Evolutionary conservation across 2,797 vertebrate genomes (phyloP).

Genomic region (Agapornis canus): DNA sequence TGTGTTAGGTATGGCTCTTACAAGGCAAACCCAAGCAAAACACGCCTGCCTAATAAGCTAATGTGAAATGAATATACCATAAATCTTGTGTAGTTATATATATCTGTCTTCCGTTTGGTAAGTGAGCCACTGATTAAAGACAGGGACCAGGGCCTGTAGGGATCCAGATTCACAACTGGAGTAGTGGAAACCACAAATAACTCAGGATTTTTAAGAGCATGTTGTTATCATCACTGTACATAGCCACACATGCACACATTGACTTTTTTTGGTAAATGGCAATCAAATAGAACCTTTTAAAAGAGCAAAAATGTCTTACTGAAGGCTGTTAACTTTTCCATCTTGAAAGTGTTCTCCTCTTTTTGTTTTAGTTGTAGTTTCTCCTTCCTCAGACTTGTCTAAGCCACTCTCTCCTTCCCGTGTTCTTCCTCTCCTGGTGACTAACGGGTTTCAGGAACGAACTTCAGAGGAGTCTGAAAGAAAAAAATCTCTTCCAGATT

Average conservation of each 20-base stretch:
- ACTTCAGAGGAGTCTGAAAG: conserved; percentile 7
- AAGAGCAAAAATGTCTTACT: neutral
- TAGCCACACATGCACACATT: neutral
- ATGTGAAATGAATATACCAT: neutral
- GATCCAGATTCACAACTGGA: neutral
- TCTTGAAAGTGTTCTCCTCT: conserved; percentile 16
- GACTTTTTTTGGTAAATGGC: neutral
- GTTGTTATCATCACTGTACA: neutral
- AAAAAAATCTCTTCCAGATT: conserved; percentile 31
- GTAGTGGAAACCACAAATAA: neutral
- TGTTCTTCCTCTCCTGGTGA: neutral
- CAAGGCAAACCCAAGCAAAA: neutral
- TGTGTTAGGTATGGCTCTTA: neutral
- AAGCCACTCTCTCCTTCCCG: neutral
- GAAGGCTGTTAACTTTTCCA: neutral
- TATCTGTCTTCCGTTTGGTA: neutral
- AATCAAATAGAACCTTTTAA: neutral
- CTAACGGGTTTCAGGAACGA: neutral
- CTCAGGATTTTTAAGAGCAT: neutral
- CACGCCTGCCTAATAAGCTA: neutral
- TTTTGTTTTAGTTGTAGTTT: neutral
- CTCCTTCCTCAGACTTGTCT: conserved; percentile 8
- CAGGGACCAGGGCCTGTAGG: neutral
- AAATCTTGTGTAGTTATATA: neutral
- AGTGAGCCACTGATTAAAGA: neutral